Base-by-base conservation (phyloP, 2,888 invertebrate genomes). In the Silvanus unidentatus region DNA sequence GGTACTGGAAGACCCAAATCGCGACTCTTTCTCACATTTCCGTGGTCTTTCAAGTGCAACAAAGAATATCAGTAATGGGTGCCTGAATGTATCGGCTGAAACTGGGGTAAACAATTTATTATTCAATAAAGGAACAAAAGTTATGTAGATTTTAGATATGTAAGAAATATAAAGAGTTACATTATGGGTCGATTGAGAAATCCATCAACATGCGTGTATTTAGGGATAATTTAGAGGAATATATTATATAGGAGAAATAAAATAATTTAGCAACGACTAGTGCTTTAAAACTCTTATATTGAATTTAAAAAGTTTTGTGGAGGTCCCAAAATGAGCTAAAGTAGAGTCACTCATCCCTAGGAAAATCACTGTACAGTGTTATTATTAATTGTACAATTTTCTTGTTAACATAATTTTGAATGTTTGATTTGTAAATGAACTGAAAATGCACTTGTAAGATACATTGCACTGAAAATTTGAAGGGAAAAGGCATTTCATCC, bases 301-400 rank as follows among this genome's bases (percentile, higher is more conserved):
- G n/a, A 32, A 12, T 32, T 28, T 10, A 32, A 3, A 12, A 9
- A 32, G 3, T 12, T 32, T n/a, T 32, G 32, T 32, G 32, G 4
- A 28, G n/a, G n/a, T n/a, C n/a, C n/a, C n/a, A n/a, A n/a, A n/a
- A n/a, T n/a, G n/a, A n/a, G n/a, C n/a, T 22, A 22, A 22, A 22
- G 8, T 8, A 22, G 22, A 22, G 8, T 22, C 13, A 32, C 32
- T 32, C 32, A 32, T n/a, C n/a, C 32, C 13, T 32, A 45, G 43
- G 6, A 14, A 43, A 40, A 45, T 43, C 28, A 39, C 13, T 58
- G 58, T 58, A 58, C 58, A 58, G 58, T 58, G 56, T 57, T 57
- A 53, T 53, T 55, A n/a, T n/a, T n/a, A 55, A 53, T 51, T 55
- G 50, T 32, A 32, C 32, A 32, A 29, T 43, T 39, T 39, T 39